phyloP scores from a whole-genome alignment of 1,140 invertebrate genomes.

The Drosophila arawakana region DNA sequence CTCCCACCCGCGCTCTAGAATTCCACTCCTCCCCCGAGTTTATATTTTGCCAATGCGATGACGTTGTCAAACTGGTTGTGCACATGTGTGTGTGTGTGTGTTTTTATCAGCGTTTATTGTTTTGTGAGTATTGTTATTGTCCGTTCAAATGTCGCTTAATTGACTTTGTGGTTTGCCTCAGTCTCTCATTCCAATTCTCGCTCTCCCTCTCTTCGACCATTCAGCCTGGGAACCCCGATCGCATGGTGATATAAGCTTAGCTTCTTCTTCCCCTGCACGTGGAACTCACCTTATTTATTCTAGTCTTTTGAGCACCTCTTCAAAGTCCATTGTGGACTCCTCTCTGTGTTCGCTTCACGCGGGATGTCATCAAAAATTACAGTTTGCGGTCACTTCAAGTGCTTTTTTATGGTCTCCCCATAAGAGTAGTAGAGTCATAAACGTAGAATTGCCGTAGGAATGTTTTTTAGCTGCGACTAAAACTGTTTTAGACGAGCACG shows the following conservation, averaged over 20 bases:
- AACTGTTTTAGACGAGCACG: conserved; percentile 8
- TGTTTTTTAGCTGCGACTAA: not conserved
- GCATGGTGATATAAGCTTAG: conserved; percentile 24
- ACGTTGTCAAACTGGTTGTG: conserved; percentile 75
- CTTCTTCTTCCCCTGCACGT: conserved; percentile 10
- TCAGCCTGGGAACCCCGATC: conserved; percentile 17
- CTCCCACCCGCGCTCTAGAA: not conserved
- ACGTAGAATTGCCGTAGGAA: conserved; percentile 16
- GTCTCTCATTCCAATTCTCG: conserved; percentile 17
- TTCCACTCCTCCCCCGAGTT: conserved; percentile 8
- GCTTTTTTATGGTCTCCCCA: conserved; percentile 43
- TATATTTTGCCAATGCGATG: conserved; percentile 43
- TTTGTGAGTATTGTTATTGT: conserved; percentile 75
- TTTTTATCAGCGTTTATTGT: conserved; percentile 79
- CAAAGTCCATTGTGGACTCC: conserved; percentile 7
- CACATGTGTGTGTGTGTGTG: conserved; percentile 15
- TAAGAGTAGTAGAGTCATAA: conserved; percentile 10
- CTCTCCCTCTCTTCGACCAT: not conserved
- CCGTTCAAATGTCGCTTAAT: conserved; percentile 78
- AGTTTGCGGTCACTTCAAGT: conserved; percentile 36
- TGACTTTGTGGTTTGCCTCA: conserved; percentile 60
- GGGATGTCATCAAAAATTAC: conserved; percentile 27
- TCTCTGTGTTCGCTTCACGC: not conserved
- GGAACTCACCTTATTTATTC: not conserved
- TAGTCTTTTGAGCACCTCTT: conserved; percentile 2